phyloP scores from a whole-genome alignment of 2,888 invertebrate species.

The Nemapogon koenigi region DNA sequence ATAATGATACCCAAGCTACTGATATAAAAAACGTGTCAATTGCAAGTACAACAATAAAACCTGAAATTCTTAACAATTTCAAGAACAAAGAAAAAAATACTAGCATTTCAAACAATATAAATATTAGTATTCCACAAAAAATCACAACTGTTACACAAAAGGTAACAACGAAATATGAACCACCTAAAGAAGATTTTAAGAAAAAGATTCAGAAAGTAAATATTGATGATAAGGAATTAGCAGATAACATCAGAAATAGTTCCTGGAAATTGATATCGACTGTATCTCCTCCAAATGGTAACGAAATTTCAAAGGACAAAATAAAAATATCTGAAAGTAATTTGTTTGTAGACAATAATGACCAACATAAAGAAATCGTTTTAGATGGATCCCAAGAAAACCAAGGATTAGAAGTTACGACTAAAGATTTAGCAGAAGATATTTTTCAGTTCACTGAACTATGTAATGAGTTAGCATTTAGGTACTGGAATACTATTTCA shows the following conservation, averaged over 20 bases:
- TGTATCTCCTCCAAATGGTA: slow-evolving; percentile 53
- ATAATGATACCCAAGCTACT: slow-evolving; percentile 6
- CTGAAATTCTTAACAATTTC: not conserved
- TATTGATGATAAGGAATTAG: slow-evolving; percentile 48
- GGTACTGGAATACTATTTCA: slow-evolving; percentile 79
- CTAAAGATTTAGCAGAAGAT: slow-evolving; percentile 74
- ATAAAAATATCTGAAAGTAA: slow-evolving; percentile 34
- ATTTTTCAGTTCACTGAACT: slow-evolving; percentile 78
- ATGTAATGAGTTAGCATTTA: slow-evolving; percentile 85
- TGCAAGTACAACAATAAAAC: slow-evolving; percentile 17
- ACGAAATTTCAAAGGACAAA: slow-evolving; percentile 43
- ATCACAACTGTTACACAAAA: not conserved
- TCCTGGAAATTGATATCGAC: slow-evolving; percentile 68
- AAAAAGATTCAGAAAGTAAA: slow-evolving; percentile 57
- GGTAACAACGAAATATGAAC: not conserved
- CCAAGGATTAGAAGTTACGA: slow-evolving; percentile 80
- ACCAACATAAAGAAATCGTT: slow-evolving; percentile 36
- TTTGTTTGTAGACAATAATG: slow-evolving; percentile 25
- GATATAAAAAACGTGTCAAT: slow-evolving; percentile 20
- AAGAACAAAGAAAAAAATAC: slow-evolving; percentile 6
- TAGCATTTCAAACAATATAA: not conserved
- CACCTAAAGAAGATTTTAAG: slow-evolving; percentile 50
- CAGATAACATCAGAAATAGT: slow-evolving; percentile 37
- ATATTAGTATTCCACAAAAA: no score
- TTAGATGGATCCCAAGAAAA: slow-evolving; percentile 51